Evolutionary conservation across 2,888 invertebrate species (phyloP), one percentile per base, ranked within the genome.

Genomic region (Scaptomyza tumidula): DNA sequence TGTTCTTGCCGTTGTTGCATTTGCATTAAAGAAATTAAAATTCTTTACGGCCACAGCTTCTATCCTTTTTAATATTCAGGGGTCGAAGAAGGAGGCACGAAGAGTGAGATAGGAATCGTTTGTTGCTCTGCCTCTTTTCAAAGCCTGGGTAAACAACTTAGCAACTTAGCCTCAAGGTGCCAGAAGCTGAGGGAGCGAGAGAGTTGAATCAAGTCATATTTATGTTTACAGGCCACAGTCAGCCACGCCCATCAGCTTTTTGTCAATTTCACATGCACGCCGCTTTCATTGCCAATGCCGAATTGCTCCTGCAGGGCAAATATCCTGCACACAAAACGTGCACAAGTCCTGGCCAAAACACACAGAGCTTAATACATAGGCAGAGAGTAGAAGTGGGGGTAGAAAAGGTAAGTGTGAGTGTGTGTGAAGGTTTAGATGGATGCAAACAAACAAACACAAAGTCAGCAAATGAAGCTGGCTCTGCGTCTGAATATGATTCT

Each of bases 21-120:
- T 71, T 85, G 82, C 83, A 87, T 82, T 87, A 74, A 71, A 79
- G 67, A 84, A 87, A 84, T 84, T 84, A 84, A 85, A 87, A 71
- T 80, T 62, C 45, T 60, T 44, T 48, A 0, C 35, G 33, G 43
- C 29, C 31, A 16, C 27, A 31, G 27, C 35, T n/a, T n/a, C 45
- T 39, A 54, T 24, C 39, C 39, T 37, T 33, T n/a, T 29, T 41
- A 16, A 46, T 24, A 11, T 14, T 27, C 24, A 11, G 24, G 7
- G 4, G 2, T n/a, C n/a, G n/a, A 37, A 11, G 19, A 31, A 45
- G 31, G 10, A 46, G 59, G 14, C n/a, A 19, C 27, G n/a, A 19
- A 14, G 43, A 5, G n/a, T 49, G 44, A 44, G 14, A 7, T 54
- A 46, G 49, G 53, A 60, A 55, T 60, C 46, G 63, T 14, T 57